These are phyloP conservation scores for Drosophila burlai DNA, from an alignment of 1,140 invertebrate genomes.

Conservation along the genomic window DNA sequence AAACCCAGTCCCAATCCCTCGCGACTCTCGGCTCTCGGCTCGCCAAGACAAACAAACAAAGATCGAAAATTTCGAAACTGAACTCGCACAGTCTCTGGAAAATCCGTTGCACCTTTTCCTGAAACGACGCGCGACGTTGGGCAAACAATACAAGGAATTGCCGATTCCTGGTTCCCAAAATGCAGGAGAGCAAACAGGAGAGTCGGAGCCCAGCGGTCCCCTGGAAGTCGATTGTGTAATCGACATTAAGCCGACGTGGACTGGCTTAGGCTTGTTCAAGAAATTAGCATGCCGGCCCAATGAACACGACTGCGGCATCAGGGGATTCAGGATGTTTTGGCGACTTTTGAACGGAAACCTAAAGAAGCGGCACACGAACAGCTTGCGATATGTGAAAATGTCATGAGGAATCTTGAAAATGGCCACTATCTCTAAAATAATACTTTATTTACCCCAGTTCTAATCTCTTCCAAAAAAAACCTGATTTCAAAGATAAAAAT, in stretches of 20 bases:
- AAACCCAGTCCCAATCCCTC: background rate
- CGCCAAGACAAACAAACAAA: constrained; percentile 56
- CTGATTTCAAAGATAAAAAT: background rate
- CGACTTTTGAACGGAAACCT: background rate
- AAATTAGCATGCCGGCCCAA: constrained; percentile 65
- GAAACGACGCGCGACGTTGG: constrained; percentile 66
- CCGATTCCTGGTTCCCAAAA: constrained; percentile 29
- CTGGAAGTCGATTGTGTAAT: constrained; percentile 64
- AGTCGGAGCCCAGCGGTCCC: constrained; percentile 7
- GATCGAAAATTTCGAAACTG: constrained; percentile 48
- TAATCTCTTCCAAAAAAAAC: background rate
- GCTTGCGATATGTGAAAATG: constrained; percentile 1
- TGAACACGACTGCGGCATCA: constrained; percentile 28
- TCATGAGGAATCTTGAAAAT: background rate
- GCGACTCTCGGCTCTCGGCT: constrained; percentile 36
- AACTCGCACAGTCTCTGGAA: constrained; percentile 25
- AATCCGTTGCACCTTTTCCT: constrained; percentile 52
- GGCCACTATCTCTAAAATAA: too few relatives aligned
- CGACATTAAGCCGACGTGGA: constrained; percentile 65
- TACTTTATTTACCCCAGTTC: background rate
- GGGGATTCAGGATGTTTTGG: constrained; percentile 6
- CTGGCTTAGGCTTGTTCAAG: constrained; percentile 71
- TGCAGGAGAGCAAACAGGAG: constrained; percentile 31
- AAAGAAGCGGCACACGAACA: constrained; percentile 15
- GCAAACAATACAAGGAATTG: constrained; percentile 62